Evolutionary conservation across 2,797 vertebrate genomes (phyloP), one percentile per base, ranked within the genome.

Genomic region (Tragopan temminckii): DNA sequence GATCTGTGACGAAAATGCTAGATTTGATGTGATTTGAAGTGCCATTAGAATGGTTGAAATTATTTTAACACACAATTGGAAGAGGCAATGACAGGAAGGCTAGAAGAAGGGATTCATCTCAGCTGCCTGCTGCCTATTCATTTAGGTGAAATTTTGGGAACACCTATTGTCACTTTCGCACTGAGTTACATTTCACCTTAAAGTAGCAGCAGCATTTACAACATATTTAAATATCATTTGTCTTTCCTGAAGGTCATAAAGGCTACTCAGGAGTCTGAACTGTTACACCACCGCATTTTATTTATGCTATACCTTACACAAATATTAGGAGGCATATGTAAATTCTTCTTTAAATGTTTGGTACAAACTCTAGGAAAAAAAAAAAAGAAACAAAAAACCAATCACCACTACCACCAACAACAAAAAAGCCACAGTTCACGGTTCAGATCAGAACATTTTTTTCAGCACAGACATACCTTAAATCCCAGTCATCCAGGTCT

Each of bases 401-500:
- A 20, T 57, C n/a, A 33, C 19, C n/a, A n/a, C n/a, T 33, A 57
- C n/a, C 25, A 53, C 19, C 38, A 4, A 1, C 14, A 48, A 35
- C 7, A 42, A 43, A 4, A 46, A 35, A 48, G 2, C 1, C 16
- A 59, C 4, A 88, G 8, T 14, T 69, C 35, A 33, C 14, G 9
- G 38, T 62, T 87, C 53, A 71, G 7, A 68, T 61, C 25, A 61
- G 43, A 18, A 82, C 11, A 2, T 29, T 7, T 48, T 89, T 87
- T 87, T 43, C 36, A 87, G 36, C 45, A 89, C 40, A 62, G 24
- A 7, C 80, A 94, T 38, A 97, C 96, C 95, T 97, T 89, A 97
- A 94, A 92, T 86, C 33, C 38, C 64, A 94, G 35, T 15, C 61
- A 71, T 78, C 53, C 79, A 66, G 68, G 36, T 14, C 48, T 76